Percentiles rank a stretch among this genome's conserved stretches.
Conservation (phyloP, 2,888 invertebrate species). For the Dryocosmus kuriphilus region DNA sequence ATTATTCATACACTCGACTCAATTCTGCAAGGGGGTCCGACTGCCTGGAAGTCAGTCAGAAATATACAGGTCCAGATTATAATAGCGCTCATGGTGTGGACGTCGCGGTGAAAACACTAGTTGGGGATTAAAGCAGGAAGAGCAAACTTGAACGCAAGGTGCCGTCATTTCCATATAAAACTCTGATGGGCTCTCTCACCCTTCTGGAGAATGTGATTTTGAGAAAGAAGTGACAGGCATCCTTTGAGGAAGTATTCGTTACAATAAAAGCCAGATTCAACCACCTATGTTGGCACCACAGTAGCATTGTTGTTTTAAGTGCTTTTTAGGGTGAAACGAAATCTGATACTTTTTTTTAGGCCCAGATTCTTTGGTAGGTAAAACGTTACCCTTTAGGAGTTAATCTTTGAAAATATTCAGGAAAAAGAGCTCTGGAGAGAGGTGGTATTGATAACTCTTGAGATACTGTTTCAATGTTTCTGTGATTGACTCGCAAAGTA, state of each 20-base stretch:
- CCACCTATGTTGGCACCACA: conserved; percentile 1
- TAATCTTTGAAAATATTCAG: background rate
- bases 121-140: conserved; percentile 38
- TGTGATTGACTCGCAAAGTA: conserved; percentile 10
- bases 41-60: conserved; percentile 68
- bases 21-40: conserved; percentile 71
- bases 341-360: background rate
- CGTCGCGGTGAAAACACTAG: conserved; percentile 38
- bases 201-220: conserved; percentile 22
- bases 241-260: conserved; percentile 26
- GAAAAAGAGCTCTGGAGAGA: background rate
- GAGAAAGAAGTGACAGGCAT: conserved; percentile 20
- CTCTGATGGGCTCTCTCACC: conserved; percentile 49
- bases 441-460: background rate
- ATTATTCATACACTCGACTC: conserved; percentile 74
- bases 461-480: background rate
- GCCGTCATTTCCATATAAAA: conserved; percentile 62
- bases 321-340: background rate
- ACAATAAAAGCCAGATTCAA: conserved; percentile 9
- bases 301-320: conserved; percentile 10
- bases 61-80: conserved; percentile 67
- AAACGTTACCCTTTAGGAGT: background rate
- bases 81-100: conserved; percentile 58
- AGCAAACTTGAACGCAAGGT: conserved; percentile 54
- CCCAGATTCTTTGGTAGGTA: too few species aligned